Conservation (phyloP, 2,113 vertebrate genomes). For the Oncorhynchus mykiss region DNA sequence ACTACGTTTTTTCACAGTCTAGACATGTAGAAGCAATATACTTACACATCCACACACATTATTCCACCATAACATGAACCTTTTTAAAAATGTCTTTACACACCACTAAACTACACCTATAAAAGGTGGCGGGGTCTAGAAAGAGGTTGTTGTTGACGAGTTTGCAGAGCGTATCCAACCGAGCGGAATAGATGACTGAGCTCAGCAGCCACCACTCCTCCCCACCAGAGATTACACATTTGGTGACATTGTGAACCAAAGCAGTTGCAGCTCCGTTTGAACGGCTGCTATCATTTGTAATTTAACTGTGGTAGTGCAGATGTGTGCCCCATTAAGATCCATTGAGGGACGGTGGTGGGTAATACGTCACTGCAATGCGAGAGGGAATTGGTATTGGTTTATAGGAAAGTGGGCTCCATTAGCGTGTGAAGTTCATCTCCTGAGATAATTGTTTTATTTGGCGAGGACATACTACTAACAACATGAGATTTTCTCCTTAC, state of each 20-base stretch:
- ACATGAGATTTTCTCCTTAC: no score
- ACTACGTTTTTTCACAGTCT: background rate
- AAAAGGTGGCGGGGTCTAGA: background rate
- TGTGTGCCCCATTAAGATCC: background rate
- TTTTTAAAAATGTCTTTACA: background rate
- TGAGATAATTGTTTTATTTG: background rate
- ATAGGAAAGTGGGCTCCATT: background rate
- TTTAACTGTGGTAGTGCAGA: background rate
- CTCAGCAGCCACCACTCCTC: background rate
- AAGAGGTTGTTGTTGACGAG: background rate
- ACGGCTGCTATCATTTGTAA: slow-evolving; percentile 24
- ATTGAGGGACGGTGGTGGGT: background rate
- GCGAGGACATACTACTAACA: background rate
- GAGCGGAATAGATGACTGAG: slow-evolving; percentile 2
- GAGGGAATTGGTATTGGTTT: background rate
- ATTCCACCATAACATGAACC: background rate
- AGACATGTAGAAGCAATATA: background rate
- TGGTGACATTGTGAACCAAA: slow-evolving; percentile 11
- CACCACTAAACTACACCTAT: background rate
- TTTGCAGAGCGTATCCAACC: slow-evolving; percentile 14
- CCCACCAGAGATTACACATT: slow-evolving; percentile 6
- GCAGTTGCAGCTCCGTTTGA: slow-evolving; percentile 15
- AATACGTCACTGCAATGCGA: background rate
- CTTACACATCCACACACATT: background rate
- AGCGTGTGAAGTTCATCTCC: background rate